Conservation (phyloP, 1,140 invertebrate species). For the Drosophila albomicans region DNA sequence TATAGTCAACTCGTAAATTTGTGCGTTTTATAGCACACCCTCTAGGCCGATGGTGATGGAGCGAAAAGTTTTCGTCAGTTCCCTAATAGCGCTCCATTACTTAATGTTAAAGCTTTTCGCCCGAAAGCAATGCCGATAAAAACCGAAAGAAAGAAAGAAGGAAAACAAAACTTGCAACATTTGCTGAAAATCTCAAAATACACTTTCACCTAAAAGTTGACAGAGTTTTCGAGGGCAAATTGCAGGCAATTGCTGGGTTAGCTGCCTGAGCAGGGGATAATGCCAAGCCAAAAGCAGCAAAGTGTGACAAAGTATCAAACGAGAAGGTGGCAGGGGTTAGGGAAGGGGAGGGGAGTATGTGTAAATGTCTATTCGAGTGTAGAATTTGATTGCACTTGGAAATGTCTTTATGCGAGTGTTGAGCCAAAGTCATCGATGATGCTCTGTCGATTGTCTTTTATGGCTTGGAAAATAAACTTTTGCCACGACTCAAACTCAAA, state of each 20-base stretch:
- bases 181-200: conserved; percentile 62
- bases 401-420: conserved; percentile 78
- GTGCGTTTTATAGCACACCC: conserved; percentile 30
- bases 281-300: conserved; percentile 49
- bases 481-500: conserved; percentile 9
- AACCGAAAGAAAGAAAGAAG: conserved; percentile 36
- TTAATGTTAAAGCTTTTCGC: conserved; percentile 66
- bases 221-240: conserved; percentile 54
- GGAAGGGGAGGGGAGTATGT: conserved; percentile 26
- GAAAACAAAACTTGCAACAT: conserved; percentile 54
- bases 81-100: conserved; percentile 67
- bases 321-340: too few species aligned
- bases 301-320: conserved; percentile 71
- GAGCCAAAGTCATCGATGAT: conserved; percentile 63
- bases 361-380: conserved; percentile 79
- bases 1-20: conserved; percentile 15
- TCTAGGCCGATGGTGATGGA: conserved; percentile 10
- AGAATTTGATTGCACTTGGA: conserved; percentile 82
- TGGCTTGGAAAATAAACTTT: conserved; percentile 83
- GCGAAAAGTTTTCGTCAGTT: conserved; percentile 40
- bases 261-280: neutral
- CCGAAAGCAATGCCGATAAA: conserved; percentile 58
- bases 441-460: conserved; percentile 80
- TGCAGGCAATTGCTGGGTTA: conserved; percentile 43
- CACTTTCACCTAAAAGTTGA: conserved; percentile 80